Evolutionary conservation across 2,888 invertebrate species (phyloP).

Genomic region (Taenaris catops): DNA sequence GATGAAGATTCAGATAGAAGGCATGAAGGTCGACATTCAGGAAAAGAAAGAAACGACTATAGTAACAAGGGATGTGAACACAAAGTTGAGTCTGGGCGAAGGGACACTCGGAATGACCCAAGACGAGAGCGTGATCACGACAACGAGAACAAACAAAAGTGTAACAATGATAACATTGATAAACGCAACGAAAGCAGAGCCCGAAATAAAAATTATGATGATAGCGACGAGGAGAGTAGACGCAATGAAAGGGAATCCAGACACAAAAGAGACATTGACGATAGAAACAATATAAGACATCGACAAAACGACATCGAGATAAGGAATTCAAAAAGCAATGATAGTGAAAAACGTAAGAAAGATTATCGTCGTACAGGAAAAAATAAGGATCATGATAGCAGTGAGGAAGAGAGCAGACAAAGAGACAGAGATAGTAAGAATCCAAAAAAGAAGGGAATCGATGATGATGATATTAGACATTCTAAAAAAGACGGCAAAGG

Average conservation of each 20-base stretch:
- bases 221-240: slow-evolving; percentile 1
- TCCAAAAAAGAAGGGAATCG: too few species aligned
- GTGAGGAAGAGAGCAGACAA: slow-evolving; percentile 1
- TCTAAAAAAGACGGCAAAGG: background rate
- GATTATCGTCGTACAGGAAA: slow-evolving; percentile 4
- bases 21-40: slow-evolving; percentile 16
- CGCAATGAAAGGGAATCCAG: slow-evolving; percentile 5
- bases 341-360: slow-evolving; percentile 7
- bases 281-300: background rate
- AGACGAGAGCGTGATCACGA: background rate
- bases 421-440: too few species aligned
- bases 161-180: too few species aligned
- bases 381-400: slow-evolving; percentile 3
- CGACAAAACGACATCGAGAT: background rate
- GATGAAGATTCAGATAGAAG: slow-evolving; percentile 20
- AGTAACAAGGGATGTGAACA: slow-evolving; percentile 9
- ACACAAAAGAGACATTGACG: background rate
- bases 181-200: slow-evolving; percentile 3
- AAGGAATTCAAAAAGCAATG: background rate
- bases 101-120: background rate
- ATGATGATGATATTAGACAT: slow-evolving; percentile 5
- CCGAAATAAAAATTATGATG: slow-evolving; percentile 6
- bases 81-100: slow-evolving; percentile 1
- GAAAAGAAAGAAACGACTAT: slow-evolving; percentile 20
- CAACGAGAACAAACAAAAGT: background rate